phyloP scores from a whole-genome alignment of 2,797 vertebrate genomes.

The Melopsittacus undulatus region DNA sequence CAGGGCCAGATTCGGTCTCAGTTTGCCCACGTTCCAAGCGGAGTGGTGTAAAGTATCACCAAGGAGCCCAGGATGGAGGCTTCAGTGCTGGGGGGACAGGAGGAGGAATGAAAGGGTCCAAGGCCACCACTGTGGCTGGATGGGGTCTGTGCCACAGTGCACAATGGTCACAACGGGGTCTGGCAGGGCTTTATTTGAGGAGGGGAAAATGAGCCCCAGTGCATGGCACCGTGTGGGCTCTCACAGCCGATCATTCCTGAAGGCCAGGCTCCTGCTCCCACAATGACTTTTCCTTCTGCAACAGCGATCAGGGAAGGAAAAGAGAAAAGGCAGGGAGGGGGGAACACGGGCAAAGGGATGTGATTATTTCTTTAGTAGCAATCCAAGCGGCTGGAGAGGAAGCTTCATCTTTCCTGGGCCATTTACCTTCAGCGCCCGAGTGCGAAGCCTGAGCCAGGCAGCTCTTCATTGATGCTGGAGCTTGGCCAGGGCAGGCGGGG shows the following conservation, averaged over 20 bases:
- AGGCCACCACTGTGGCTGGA: neutral
- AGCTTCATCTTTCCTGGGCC: conserved; percentile 68
- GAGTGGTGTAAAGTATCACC: neutral
- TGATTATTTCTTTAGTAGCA: conserved; percentile 66
- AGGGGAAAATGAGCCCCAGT: neutral
- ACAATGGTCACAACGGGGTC: neutral
- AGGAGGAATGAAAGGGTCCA: neutral
- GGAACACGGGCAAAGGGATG: neutral
- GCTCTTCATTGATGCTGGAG: conserved; percentile 22
- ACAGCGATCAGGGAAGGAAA: neutral
- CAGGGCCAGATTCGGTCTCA: fast-evolving
- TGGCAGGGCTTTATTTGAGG: neutral
- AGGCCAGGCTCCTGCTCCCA: conserved; percentile 6
- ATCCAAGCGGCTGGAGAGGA: conserved; percentile 58
- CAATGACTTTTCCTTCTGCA: conserved; percentile 61
- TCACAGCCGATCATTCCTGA: neutral
- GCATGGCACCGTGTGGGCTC: neutral
- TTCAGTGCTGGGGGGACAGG: neutral
- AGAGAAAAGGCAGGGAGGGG: neutral
- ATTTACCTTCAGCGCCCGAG: conserved; percentile 39
- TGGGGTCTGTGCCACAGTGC: too few species aligned
- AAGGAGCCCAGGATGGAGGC: neutral
- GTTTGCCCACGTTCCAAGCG: neutral
- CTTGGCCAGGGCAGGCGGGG: neutral
- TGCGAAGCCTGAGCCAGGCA: conserved; percentile 35